These are phyloP conservation scores for Philypnodon macrostomus DNA, from an alignment of 2,797 vertebrate species.

Conservation along the genomic window DNA sequence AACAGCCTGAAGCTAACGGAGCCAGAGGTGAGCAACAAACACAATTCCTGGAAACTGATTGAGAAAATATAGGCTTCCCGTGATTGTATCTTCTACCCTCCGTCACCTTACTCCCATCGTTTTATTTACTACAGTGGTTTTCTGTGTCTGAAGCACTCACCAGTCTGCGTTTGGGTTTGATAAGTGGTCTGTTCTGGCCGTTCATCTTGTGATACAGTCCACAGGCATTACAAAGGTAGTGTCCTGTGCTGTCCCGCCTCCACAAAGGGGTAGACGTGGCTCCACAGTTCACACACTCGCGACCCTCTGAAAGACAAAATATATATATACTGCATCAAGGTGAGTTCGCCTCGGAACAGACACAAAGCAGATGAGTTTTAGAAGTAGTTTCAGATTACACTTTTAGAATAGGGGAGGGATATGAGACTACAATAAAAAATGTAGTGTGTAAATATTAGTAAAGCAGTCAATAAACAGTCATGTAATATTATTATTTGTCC, in stretches of 20 bases:
- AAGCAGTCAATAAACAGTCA: no score
- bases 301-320: constrained; percentile 80
- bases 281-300: constrained; percentile 97
- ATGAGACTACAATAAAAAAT: background rate
- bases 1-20: constrained; percentile 40
- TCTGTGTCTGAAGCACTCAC: constrained; percentile 71
- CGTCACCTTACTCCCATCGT: constrained; percentile 24
- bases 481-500: no score
- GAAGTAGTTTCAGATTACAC: constrained; percentile 2
- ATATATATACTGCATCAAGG: no score
- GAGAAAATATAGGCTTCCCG: constrained; percentile 79
- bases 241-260: constrained; percentile 94
- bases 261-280: constrained; percentile 96
- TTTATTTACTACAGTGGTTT: constrained; percentile 46
- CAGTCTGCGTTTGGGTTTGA: constrained; percentile 96
- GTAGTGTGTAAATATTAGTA: background rate
- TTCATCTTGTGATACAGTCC: constrained; percentile 99
- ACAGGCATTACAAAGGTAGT: constrained; percentile 98
- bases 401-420: background rate
- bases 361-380: constrained; percentile 4
- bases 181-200: constrained; percentile 96
- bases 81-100: constrained; percentile 57
- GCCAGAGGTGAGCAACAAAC: constrained; percentile 58
- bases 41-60: constrained; percentile 78
- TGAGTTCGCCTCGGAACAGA: no score